Conservation (phyloP, 2,888 invertebrate genomes). For the Drosophila ochracea region DNA sequence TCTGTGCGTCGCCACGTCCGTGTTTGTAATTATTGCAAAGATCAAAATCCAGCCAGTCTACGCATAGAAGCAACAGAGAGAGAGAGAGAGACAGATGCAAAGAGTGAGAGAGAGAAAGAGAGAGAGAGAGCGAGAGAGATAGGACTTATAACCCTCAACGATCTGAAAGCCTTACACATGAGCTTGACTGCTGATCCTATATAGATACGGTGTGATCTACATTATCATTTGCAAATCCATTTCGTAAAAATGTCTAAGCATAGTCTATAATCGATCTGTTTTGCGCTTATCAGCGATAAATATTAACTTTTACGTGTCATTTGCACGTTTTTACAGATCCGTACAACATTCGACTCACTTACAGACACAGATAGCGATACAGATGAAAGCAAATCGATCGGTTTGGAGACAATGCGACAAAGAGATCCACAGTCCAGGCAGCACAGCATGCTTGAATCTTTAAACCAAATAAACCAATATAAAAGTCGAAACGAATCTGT, state of each 20-base stretch:
- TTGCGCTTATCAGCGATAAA: slow-evolving; percentile 59
- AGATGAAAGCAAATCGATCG: slow-evolving; percentile 29
- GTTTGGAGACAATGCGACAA: slow-evolving; percentile 49
- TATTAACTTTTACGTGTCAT: slow-evolving; percentile 33
- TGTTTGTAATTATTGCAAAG: slow-evolving; percentile 66
- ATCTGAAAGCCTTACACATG: slow-evolving; percentile 41
- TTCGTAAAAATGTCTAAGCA: slow-evolving; percentile 7
- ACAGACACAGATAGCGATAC: slow-evolving; percentile 16
- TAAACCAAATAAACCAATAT: not conserved
- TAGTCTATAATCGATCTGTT: slow-evolving; percentile 23
- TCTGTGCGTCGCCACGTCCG: slow-evolving; percentile 63
- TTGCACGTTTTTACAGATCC: slow-evolving; percentile 19
- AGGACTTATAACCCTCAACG: slow-evolving; percentile 46
- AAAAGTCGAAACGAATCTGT: slow-evolving; percentile 34
- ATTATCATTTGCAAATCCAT: slow-evolving; percentile 29
- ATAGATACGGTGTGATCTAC: slow-evolving; percentile 41
- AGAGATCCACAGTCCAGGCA: slow-evolving; percentile 49
- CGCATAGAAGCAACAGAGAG: slow-evolving; percentile 10
- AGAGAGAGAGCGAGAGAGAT: not conserved
- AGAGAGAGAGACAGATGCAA: slow-evolving; percentile 1
- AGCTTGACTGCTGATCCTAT: slow-evolving; percentile 58
- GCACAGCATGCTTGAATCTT: slow-evolving; percentile 22
- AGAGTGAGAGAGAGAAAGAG: not conserved
- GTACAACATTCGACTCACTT: slow-evolving; percentile 31
- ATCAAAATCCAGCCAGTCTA: slow-evolving; percentile 70